Evolutionary conservation across 1,140 invertebrate species (phyloP), one percentile per base, ranked within the genome.

Genomic region (Trichoplusia ni): DNA sequence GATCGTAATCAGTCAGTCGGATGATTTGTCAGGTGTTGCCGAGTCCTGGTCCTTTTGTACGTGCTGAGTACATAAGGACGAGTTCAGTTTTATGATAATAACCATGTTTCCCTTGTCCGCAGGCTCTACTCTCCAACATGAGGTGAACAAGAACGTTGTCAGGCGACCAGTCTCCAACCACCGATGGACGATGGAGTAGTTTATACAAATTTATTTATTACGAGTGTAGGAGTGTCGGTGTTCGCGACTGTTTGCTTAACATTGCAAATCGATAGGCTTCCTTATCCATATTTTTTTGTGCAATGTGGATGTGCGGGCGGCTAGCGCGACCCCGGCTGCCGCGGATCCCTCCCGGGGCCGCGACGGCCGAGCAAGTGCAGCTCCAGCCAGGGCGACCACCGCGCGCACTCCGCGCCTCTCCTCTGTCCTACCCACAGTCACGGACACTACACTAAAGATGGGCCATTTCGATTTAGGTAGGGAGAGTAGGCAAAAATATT

Each of bases 381-480:
- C 65, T 76, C 73, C 80, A 87, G 87, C 87, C 84, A 83, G 71
- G 76, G 77, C 82, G 80, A 65, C 78, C 78, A 80, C 82, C 84
- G 73, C 67, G 64, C 65, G 73, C 77, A 86, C 79, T 42, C 76
- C 69, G 73, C 71, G 21, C 27, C 46, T 37, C 37, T 8, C 46
- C 54, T 46, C 58, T 42, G 47, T 19, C 29, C 46, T 5, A 11
- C 4, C 8, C 54, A 47, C 29, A 51, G 38, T 75, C 59, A 64
- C 64, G 40, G 46, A 58, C 47, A 65, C 75, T 62, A 46, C 66
- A 67, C 61, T 58, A 14, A 59, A 19, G 16, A 76, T 73, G 77
- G 80, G 76, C 84, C 81, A 85, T 87, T 84, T 86, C 83, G 70
- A 73, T 64, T 59, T 71, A 79, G 60, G 68, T 74, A 84, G 79